Evolutionary conservation across 2,888 invertebrate species (phyloP), one percentile per base, ranked within the genome.

Genomic region (Ophioninae sp.): DNA sequence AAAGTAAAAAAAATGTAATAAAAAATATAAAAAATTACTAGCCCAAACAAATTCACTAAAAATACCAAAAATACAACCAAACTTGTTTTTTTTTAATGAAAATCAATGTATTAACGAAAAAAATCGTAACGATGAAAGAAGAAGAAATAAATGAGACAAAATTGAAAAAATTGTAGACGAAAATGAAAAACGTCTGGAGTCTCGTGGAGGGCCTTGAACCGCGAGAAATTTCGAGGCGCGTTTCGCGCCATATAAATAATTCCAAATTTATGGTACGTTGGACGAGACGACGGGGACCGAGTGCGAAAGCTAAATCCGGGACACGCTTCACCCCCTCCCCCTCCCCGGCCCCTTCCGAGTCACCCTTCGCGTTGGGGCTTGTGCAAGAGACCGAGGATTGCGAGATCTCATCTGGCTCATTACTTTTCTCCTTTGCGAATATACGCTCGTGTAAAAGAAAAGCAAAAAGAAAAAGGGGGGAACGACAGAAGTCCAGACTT

Each of bases 221-320:
- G 39, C 50, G 64, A 70, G 79, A 59, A 65, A 72, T n/a, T 30
- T 3, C 20, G 37, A 65, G 57, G 57, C 13, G 30, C 10, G 20
- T 30, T 20, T 62, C 44, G 44, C 44, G 41, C 50, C 21, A 65
- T 59, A 65, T 69, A 80, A 83, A 73, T 83, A 74, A 76, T 70
- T 77, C 21, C 57, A 77, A 80, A 83, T 77, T 83, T 74, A 74
- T 83, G 76, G 20, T 65, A 69, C 41, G 65, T 41, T 37, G 17
- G 50, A 13, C 68, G 76, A 67, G 70, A 75, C 30, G 81, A 59
- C 50, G 50, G 20, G 72, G 65, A 50, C 61, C 72, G 37, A 41
- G 79, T 80, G 72, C 67, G n/a, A 61, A 82, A 73, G 80, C 83
- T 83, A 83, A 83, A 83, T 83, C 77, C 69, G 83, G 77, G 59